Base-by-base conservation (phyloP, 2,113 vertebrate genomes). In the Pseudorasbora parva region DNA sequence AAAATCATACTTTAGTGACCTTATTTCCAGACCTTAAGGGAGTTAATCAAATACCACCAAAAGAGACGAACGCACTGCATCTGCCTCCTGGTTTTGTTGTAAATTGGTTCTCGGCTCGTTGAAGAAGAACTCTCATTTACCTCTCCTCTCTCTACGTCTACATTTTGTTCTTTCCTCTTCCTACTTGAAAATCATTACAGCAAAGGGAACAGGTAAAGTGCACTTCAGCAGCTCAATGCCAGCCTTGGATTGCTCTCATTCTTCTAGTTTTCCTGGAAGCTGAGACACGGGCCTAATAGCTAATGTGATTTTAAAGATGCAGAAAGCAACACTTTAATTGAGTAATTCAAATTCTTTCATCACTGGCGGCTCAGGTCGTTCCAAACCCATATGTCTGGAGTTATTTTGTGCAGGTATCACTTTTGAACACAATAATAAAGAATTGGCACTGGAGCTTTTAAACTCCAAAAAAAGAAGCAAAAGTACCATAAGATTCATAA, bases 151-250 rank as follows among this genome's bases (percentile, higher is more conserved):
- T 77, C 74, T 37, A 37, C 62, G 23, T 23, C 59, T 71, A 11
- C 17, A 43, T 27, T 79, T 17, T 54, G 45, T 54, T 81, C 45
- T 81, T 66, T 54, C 27, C 62, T 69, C 47, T 81, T 81, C 47
- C 62, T 81, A 81, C 78, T 81, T 33, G 62, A 81, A 81, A 69
- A 81, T 54, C 27, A 49, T 81, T 81, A 81, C 62, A n/a, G 47
- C 45, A 81, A 62, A 64, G 78, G 30, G 47, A 81, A 68, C 60
- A 9, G 47, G 62, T 62, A 27, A 64, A 79, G 77, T 64, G 59
- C 77, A 69, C 78, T 68, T 68, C 27, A 69, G 27, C 9, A 69
- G 23, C 43, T 23, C 78, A 41, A 66, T 37, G 60, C 62, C 1
- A 10, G 27, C 47, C 45, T n/a, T 81, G 60, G 14, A 69, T 69